Evolutionary conservation across 2,888 invertebrate species (phyloP).

Genomic region (Brachyopa scutellaris): DNA sequence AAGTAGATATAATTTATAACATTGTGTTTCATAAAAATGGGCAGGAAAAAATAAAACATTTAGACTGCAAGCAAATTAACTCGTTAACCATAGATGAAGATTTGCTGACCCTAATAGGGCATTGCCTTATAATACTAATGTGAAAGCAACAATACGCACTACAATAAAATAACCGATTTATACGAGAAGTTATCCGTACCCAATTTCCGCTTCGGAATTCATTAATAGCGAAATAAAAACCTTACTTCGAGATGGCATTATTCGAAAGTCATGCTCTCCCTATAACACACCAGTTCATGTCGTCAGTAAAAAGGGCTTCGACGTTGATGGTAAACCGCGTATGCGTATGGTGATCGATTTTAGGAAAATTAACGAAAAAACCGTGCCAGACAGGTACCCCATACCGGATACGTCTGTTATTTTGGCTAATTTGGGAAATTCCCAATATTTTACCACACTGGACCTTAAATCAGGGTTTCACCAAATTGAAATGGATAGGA

Average conservation of each 20-base stretch:
- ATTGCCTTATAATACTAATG: conserved; percentile 45
- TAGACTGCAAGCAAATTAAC: conserved; percentile 29
- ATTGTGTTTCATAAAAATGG: not conserved
- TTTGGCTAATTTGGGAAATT: conserved; percentile 33
- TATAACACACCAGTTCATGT: conserved; percentile 50
- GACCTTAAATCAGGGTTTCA: conserved; percentile 47
- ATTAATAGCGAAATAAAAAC: conserved; percentile 46
- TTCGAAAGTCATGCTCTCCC: conserved; percentile 35
- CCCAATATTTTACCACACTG: conserved; percentile 32
- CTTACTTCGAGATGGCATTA: conserved; percentile 40
- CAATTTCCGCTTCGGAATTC: conserved; percentile 46
- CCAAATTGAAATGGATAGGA: conserved; percentile 37
- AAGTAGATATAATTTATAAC: conserved; percentile 7
- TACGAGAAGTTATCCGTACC: conserved; percentile 44
- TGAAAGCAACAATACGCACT: conserved; percentile 40
- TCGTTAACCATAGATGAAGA: conserved; percentile 16
- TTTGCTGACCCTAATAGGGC: conserved; percentile 48
- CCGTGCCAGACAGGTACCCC: too few species aligned
- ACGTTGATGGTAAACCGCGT: conserved; percentile 41
- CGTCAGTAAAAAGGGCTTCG: conserved; percentile 39
- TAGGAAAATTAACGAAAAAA: conserved; percentile 50
- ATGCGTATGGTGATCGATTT: conserved; percentile 55
- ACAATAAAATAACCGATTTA: conserved; percentile 54
- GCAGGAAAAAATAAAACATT: not conserved
- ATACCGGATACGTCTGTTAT: too few species aligned